These are phyloP conservation scores for Crotophaga sulcirostris DNA, from an alignment of 2,113 vertebrate genomes.

Conservation along the genomic window DNA sequence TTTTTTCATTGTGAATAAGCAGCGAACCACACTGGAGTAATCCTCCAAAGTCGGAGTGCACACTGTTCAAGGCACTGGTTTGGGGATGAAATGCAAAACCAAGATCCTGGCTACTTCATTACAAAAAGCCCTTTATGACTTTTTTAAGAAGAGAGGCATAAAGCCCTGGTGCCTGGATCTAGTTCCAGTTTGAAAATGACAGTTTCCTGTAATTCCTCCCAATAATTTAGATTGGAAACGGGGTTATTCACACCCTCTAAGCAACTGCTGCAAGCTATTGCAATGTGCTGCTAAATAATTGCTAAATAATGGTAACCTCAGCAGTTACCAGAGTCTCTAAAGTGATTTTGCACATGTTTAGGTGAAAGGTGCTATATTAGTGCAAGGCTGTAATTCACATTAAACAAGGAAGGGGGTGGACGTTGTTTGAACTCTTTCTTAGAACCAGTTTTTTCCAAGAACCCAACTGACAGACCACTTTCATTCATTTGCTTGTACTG, in stretches of 20 bases:
- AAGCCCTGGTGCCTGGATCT: not conserved
- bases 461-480: not conserved
- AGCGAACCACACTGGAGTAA: conserved; percentile 58
- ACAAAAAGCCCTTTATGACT: conserved; percentile 11
- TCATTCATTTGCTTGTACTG: not conserved
- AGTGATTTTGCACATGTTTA: conserved; percentile 50
- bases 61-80: conserved; percentile 25
- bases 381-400: conserved; percentile 30
- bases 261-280: conserved; percentile 10
- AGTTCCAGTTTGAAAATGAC: conserved; percentile 6
- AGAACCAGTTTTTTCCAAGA: not conserved
- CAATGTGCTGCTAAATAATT: conserved; percentile 9
- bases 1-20: conserved; percentile 44
- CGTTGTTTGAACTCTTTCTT: not conserved
- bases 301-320: conserved; percentile 33
- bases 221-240: conserved; percentile 31
- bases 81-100: conserved; percentile 37
- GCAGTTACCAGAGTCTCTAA: conserved; percentile 12
- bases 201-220: not conserved
- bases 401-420: not conserved
- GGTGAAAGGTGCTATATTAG: not conserved
- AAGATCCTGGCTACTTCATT: not conserved
- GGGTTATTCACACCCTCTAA: conserved; percentile 32
- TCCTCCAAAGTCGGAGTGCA: not conserved
- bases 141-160: not conserved